Evolutionary conservation across 1,140 invertebrate genomes (phyloP).

Genomic region (Andrena cerasifolii): DNA sequence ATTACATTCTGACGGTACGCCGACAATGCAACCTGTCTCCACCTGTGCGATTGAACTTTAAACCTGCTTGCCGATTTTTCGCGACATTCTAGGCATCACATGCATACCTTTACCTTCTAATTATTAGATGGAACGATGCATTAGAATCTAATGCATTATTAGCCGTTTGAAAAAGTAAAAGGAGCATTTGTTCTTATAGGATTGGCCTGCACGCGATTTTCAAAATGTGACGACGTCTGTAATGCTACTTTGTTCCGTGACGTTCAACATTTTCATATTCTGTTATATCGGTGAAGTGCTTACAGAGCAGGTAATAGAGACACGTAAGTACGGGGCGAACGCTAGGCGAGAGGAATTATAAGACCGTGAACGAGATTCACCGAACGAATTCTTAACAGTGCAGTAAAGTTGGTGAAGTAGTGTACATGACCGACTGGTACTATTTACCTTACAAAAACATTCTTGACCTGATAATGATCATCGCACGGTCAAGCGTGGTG

Average conservation of each 20-base stretch:
- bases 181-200: slow-evolving; percentile 56
- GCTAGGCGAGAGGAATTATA: neutral
- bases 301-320: slow-evolving; percentile 63
- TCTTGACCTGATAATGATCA: slow-evolving; percentile 61
- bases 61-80: too few species aligned
- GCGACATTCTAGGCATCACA: too few species aligned
- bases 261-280: slow-evolving; percentile 71
- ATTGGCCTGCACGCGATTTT: slow-evolving; percentile 51
- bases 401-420: slow-evolving; percentile 56
- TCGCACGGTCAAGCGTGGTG: slow-evolving; percentile 60
- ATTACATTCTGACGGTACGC: slow-evolving; percentile 72
- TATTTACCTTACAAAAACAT: slow-evolving; percentile 53
- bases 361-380: neutral
- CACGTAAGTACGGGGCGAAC: too few species aligned
- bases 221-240: slow-evolving; percentile 32
- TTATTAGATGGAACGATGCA: too few species aligned
- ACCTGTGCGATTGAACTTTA: too few species aligned
- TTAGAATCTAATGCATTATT: neutral
- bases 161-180: neutral
- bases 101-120: too few species aligned
- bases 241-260: slow-evolving; percentile 60
- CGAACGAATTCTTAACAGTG: slow-evolving; percentile 57
- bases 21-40: too few species aligned
- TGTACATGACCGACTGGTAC: slow-evolving; percentile 70
- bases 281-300: slow-evolving; percentile 71